Base-by-base conservation (phyloP, 2,888 invertebrate genomes). In the Myopa tessellatipennis region DNA sequence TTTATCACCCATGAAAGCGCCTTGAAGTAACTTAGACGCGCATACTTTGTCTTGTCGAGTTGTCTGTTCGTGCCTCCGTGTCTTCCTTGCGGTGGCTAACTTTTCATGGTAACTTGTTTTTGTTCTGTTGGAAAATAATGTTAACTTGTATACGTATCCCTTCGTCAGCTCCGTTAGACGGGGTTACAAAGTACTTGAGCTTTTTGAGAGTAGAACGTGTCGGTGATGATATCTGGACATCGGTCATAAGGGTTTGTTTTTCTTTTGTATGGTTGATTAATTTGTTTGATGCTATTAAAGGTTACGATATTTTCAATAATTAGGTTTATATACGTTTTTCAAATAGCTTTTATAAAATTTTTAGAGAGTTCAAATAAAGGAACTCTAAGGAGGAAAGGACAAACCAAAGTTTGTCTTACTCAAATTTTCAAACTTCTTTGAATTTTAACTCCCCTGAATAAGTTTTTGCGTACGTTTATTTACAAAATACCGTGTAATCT, bases 1-100 rank as follows among this genome's bases (percentile, higher is more conserved):
- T 80, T 81, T 82, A 81, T 82, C 81, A 80, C 79, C 82, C 79
- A 81, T 80, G 80, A 80, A 80, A 81, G 79, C 76, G 75, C 76
- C 79, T 79, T 76, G 45, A 65, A 79, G 79, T 73, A n/a, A 26
- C 67, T 36, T 45, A 73, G 60, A 65, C 63, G 36, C 63, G 36
- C 26, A 55, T 16, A 55, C 67, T 50, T 73, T 76, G 61, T 38
- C 76, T 65, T 67, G 74, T 14, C 16, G 26, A 26, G 26, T 26
- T 26, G n/a, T n/a, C n/a, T n/a, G n/a, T n/a, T n/a, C n/a, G n/a
- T n/a, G 50, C 65, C 10, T 73, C 1, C 26, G 60, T 61, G 63
- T 52, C 34, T 38, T 74, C 45, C 67, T 38, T 52, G 63, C 65
- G 50, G 16, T 34, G 52, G 36, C 26, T 12, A 12, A 16, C 67